Conservation (phyloP, 2,888 invertebrate genomes). For the Pasiphila rectangulata region DNA sequence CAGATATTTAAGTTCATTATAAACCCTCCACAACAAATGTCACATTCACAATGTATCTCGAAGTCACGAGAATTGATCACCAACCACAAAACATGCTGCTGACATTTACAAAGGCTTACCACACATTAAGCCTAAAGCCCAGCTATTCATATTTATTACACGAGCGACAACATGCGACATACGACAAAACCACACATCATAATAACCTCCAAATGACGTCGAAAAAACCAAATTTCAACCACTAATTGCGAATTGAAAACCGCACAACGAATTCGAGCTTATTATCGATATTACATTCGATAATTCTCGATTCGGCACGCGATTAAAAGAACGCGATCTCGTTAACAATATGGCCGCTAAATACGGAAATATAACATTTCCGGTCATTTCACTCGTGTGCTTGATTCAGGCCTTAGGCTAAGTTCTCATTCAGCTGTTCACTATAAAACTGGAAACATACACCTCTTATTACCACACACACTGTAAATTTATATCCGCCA, state of each 20-base stretch:
- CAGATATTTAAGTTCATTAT: no score
- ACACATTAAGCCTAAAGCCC: conserved; percentile 30
- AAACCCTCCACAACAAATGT: background rate
- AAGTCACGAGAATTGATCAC: background rate
- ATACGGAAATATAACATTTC: conserved; percentile 8
- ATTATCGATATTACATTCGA: conserved; percentile 50
- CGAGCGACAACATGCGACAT: conserved; percentile 44
- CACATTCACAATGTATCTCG: background rate
- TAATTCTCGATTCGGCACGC: conserved; percentile 46
- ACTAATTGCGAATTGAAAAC: conserved; percentile 61
- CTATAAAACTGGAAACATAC: no score
- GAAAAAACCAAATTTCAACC: conserved; percentile 44
- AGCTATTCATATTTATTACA: no score
- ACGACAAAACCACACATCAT: conserved; percentile 43
- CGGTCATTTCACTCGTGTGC: conserved; percentile 1
- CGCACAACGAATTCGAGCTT: conserved; percentile 50
- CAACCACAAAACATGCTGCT: conserved; percentile 1
- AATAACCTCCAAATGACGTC: conserved; percentile 48
- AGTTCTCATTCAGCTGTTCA: no score
- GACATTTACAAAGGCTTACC: background rate
- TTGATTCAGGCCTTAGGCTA: background rate
- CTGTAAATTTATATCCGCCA: no score
- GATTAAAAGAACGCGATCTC: conserved; percentile 27
- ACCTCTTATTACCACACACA: no score
- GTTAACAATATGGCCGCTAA: conserved; percentile 27